Base-by-base conservation (phyloP, 2,888 invertebrate genomes). In the Meganola albula region DNA sequence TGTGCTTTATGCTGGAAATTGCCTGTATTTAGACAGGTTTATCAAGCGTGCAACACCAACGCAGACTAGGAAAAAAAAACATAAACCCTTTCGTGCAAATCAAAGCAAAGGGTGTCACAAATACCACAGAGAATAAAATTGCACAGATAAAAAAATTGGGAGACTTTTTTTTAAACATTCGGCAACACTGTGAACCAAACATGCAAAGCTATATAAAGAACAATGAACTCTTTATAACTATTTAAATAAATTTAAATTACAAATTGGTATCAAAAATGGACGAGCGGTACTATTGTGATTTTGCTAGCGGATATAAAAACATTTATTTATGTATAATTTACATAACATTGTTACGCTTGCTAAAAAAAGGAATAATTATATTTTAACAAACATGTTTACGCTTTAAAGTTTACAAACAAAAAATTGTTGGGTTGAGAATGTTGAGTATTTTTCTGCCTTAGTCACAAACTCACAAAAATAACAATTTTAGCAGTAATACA, bases 41-140 rank as follows among this genome's bases (percentile, higher is more conserved):
- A 60, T 60, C 21, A 77, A 75, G 82, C 83, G 83, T 84, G 84
- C 79, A 70, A 76, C 66, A 75, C 74, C 66, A 48, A 63, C 73
- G 73, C 72, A 28, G 46, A 34, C 31, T 36, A 44, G 38, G 33
- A 38, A 42, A 47, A 12, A 41, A 32, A 39, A 32, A 30, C 24
- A 32, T 27, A 25, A 40, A 40, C 46, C 30, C 33, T 27, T 45
- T 52, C 48, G 59, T 62, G 58, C 57, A 49, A 52, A 61, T 60
- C 56, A 27, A 53, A 53, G 56, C 53, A 35, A 39, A 47, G 44
- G 42, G 43, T 30, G 18, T 40, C 35, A 24, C 35, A 12, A 27
- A 33, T 25, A 20, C 35, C 38, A 10, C 37, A 34, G 22, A 44
- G 27, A 37, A 37, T 29, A 30, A 23, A 33, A 29, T 31, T 38